Percentiles rank a stretch among this genome's conserved stretches.
phyloP scores from a whole-genome alignment of 2,888 invertebrate species.

The Cecidostiba fungosa region DNA sequence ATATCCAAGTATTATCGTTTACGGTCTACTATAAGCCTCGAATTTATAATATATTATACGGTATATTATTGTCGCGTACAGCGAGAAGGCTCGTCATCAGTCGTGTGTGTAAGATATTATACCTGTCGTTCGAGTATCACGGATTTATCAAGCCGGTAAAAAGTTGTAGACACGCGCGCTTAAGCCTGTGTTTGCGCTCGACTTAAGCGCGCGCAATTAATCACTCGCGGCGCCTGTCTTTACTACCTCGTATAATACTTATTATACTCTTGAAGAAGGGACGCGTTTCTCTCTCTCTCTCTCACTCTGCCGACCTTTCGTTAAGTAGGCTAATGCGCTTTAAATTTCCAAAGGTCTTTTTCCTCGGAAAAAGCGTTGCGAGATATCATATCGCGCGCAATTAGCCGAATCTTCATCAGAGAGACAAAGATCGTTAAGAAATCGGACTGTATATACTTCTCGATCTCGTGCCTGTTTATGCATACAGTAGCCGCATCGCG shows the following conservation, averaged over 20 bases:
- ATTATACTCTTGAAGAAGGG: neutral
- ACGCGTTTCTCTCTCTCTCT: neutral
- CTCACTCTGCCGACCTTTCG: conserved; percentile 14
- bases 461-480: conserved; percentile 27
- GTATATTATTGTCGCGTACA: conserved; percentile 1
- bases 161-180: conserved; percentile 57
- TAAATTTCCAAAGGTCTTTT: conserved; percentile 19
- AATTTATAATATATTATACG: neutral
- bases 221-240: conserved; percentile 48
- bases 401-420: neutral
- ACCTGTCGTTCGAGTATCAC: conserved; percentile 24
- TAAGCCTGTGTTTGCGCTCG: conserved; percentile 27
- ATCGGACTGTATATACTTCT: neutral
- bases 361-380: neutral
- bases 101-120: neutral
- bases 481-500: conserved; percentile 33
- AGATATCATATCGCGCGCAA: neutral
- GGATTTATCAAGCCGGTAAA: conserved; percentile 55
- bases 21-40: neutral
- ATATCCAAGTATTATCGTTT: neutral
- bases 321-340: conserved; percentile 56
- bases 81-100: neutral
- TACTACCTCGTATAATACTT: conserved; percentile 18
- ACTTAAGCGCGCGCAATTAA: conserved; percentile 54
- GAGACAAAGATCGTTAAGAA: neutral